Percentiles rank a stretch among this genome's conserved stretches.
These are phyloP conservation scores for Astreopora myriophthalma DNA, from an alignment of 64 coral and sea anemone species.

Conservation along the genomic window DNA sequence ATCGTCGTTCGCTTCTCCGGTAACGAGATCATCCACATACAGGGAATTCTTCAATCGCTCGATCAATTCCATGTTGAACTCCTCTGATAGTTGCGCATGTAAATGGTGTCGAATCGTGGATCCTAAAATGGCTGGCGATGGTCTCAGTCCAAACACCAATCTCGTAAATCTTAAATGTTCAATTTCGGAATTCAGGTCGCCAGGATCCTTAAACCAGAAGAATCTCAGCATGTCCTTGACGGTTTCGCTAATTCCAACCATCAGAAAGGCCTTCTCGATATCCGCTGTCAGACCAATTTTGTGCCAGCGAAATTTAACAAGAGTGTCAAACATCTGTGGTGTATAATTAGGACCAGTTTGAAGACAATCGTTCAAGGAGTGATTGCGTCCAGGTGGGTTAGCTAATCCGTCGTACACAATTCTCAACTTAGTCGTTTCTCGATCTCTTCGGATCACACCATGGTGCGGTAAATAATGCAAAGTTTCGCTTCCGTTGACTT, in stretches of 20 bases:
- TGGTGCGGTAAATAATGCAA: background rate
- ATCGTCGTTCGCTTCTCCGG: too few relatives aligned
- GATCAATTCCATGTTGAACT: background rate
- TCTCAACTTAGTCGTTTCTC: background rate
- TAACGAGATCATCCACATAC: too few relatives aligned
- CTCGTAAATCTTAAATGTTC: background rate
- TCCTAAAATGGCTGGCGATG: background rate
- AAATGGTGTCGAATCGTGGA: slow-evolving; percentile 17
- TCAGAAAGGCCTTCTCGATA: background rate
- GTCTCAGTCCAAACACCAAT: background rate
- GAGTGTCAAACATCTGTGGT: background rate
- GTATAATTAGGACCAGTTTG: background rate
- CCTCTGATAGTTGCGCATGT: background rate
- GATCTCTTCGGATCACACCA: background rate
- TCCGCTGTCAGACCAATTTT: background rate
- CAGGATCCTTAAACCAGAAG: background rate
- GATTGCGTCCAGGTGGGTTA: background rate
- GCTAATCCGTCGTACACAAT: background rate
- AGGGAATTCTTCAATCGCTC: slow-evolving; percentile 1
- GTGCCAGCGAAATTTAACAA: background rate
- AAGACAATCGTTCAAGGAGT: background rate
- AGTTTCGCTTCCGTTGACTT: too few relatives aligned
- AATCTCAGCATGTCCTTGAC: background rate
- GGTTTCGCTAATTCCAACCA: slow-evolving; percentile 2
- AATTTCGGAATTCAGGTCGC: background rate